Base-by-base conservation (phyloP, 2,888 invertebrate species). In the Nipponacmea schrenckii region DNA sequence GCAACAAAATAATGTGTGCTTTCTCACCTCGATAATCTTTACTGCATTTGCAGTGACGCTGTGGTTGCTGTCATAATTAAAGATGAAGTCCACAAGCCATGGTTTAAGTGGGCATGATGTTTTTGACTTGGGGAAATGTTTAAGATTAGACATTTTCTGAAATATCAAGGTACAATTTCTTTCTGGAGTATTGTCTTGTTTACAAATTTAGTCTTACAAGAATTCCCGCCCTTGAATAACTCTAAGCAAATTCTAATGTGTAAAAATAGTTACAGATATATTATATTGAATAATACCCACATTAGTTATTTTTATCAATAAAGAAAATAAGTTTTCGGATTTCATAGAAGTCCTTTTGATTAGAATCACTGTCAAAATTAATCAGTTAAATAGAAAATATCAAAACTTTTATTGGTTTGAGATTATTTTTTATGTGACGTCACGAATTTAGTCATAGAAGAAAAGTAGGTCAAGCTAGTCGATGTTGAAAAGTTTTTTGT, bases 351-450 rank as follows among this genome's bases (percentile, higher is more conserved):
- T 39, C 39, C 1, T 10, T 39, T 31, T 39, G 39, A 39, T 39
- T 10, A 39, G 10, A 39, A 39, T 39, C 8, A 10, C 39, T 1
- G 7, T 5, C 39, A 39, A 39, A 39, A 1, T 31, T 31, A 31
- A 39, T 39, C 10, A 39, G 39, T 5, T 1, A 24, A 14, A 20
- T 56, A 56, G 12, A 56, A 56, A 56, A 24, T 56, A 24, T 24
- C 24, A 56, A 56, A 56, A 39, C 20, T 24, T 20, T 20, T 24
- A 24, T 24, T 56, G 20, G 56, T 56, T 56, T 24, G 56, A 56
- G 56, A 24, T 56, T 56, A 56, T 20, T 24, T 0, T 20, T 56
- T 66, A 7, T 39, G 63, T 75, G 75, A 75, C 75, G 75, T 75
- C 75, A 73, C 56, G 24, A 45, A 27, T 39, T 69, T 69, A 69